Conservation (phyloP, 2,888 invertebrate genomes). For the Polymixis lichenea region DNA sequence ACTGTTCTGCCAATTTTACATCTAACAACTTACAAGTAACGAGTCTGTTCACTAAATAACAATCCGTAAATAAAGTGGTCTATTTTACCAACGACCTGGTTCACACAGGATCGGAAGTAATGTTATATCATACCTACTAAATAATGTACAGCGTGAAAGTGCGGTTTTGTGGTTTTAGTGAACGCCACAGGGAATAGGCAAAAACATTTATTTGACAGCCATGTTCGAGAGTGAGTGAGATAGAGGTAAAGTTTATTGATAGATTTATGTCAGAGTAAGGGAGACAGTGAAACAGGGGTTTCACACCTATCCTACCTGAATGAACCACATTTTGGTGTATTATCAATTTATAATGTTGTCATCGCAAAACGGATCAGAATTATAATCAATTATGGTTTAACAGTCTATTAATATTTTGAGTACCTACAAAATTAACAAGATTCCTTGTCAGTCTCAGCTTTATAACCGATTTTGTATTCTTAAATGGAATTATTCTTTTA, state of each 20-base stretch:
- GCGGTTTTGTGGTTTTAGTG: slow-evolving; percentile 40
- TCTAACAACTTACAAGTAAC: background rate
- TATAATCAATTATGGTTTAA: background rate
- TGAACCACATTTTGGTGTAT: slow-evolving; percentile 13
- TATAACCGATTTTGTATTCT: too few species aligned
- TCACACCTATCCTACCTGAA: background rate
- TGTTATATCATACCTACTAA: slow-evolving; percentile 19
- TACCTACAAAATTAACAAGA: background rate
- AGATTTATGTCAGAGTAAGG: slow-evolving; percentile 12
- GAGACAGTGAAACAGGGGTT: background rate
- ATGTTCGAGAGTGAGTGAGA: slow-evolving; percentile 9
- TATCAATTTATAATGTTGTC: background rate
- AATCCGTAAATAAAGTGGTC: background rate
- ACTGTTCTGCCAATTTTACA: background rate
- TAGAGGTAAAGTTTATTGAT: background rate
- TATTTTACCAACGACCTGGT: background rate
- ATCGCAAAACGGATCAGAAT: background rate
- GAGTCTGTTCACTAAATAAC: background rate
- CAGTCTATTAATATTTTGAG: background rate
- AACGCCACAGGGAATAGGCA: slow-evolving; percentile 26
- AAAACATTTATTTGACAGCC: slow-evolving; percentile 20
- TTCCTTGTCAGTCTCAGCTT: background rate
- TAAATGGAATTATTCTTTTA: too few species aligned
- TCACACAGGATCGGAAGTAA: slow-evolving; percentile 18
- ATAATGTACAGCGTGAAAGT: slow-evolving; percentile 40